Conservation (phyloP, 2,888 invertebrate species). For the Nomada fucata region DNA sequence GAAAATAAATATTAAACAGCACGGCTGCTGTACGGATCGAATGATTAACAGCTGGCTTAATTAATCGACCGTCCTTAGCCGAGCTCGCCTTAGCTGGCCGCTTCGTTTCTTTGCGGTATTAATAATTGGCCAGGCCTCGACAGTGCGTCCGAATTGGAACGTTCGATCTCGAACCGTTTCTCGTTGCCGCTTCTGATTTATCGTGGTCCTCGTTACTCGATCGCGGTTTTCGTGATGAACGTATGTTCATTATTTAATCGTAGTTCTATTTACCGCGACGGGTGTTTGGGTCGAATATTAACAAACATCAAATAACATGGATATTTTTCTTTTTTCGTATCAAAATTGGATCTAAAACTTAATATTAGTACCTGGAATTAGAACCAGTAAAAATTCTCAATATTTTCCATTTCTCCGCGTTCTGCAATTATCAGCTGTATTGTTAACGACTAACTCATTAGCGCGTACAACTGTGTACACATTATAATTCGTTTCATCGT, state of each 20-base stretch:
- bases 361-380: too few relatives aligned
- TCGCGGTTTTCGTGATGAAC: not conserved
- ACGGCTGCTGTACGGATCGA: not conserved
- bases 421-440: too few relatives aligned
- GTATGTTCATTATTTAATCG: not conserved
- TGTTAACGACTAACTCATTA: too few relatives aligned
- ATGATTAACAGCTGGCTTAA: conserved; percentile 24
- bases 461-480: too few relatives aligned
- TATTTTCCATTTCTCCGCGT: too few relatives aligned
- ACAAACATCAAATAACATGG: too few relatives aligned
- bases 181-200: conserved; percentile 17
- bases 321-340: too few relatives aligned
- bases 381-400: too few relatives aligned
- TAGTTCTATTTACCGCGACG: not conserved
- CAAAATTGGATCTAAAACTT: too few relatives aligned
- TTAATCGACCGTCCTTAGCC: conserved; percentile 36
- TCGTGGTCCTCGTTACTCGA: not conserved
- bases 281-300: not conserved
- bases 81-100: not conserved
- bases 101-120: not conserved
- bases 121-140: conserved; percentile 18
- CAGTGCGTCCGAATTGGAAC: conserved; percentile 11
- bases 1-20: conserved; percentile 30
- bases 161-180: conserved; percentile 22
- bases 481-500: too few relatives aligned